Conservation (phyloP, 1,140 invertebrate species). For the Listronotus bonariensis region DNA sequence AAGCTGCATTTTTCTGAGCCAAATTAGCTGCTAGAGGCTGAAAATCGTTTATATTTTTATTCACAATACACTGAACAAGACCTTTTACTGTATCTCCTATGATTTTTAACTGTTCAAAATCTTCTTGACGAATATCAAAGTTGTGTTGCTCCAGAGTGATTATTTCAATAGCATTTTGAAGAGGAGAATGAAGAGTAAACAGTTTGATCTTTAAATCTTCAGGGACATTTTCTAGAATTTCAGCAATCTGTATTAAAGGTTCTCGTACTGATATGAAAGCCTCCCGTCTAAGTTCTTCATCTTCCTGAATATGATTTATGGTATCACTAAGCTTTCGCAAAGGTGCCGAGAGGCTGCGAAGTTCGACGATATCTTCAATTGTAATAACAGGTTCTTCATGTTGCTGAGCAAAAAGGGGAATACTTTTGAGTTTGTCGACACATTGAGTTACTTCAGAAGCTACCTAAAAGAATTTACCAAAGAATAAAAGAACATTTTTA, state of each 20-base stretch:
- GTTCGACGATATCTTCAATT: constrained; percentile 39
- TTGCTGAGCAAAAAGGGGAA: constrained; percentile 33
- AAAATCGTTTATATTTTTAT: constrained; percentile 17
- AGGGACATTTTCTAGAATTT: constrained; percentile 36
- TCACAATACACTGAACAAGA: constrained; percentile 17
- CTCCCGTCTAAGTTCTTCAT: constrained; percentile 38
- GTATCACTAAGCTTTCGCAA: constrained; percentile 39
- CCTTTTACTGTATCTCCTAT: constrained; percentile 16
- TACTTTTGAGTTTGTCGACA: constrained; percentile 46
- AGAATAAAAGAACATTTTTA: not conserved
- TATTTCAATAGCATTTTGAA: constrained; percentile 49
- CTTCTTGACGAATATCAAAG: constrained; percentile 39
- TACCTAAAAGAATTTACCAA: constrained; percentile 13
- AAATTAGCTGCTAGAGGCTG: constrained; percentile 9
- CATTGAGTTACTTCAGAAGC: constrained; percentile 47
- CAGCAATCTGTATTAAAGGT: constrained; percentile 40
- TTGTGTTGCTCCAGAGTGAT: constrained; percentile 48
- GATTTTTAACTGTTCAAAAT: constrained; percentile 26
- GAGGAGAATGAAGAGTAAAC: constrained; percentile 36
- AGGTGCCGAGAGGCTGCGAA: constrained; percentile 42
- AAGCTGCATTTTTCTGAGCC: constrained; percentile 15
- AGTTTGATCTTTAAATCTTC: constrained; percentile 39
- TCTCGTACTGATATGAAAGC: constrained; percentile 40
- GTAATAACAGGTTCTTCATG: constrained; percentile 37
- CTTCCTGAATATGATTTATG: constrained; percentile 40